Percentiles rank a stretch among this genome's conserved stretches.
Conservation (phyloP, 2,113 vertebrate genomes). For the Hypomesus transpacificus region DNA sequence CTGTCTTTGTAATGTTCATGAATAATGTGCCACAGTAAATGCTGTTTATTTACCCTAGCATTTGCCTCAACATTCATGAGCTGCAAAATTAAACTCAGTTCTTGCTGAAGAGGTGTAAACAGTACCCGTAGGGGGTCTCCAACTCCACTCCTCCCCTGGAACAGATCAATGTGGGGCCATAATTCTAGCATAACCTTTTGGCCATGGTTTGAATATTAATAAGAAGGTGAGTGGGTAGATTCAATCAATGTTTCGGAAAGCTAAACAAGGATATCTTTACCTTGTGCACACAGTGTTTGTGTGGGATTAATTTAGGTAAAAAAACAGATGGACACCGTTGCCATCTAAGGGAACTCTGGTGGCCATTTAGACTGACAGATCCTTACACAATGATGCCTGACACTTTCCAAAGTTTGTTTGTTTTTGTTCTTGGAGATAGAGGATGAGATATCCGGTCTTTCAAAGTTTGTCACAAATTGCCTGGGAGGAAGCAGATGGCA, state of each 20-base stretch:
- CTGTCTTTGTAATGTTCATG: not conserved
- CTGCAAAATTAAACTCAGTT: not conserved
- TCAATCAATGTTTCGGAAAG: slow-evolving; percentile 9
- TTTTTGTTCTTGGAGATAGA: slow-evolving; percentile 36
- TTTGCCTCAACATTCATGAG: not conserved
- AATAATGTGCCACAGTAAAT: not conserved
- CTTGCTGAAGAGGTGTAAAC: not conserved
- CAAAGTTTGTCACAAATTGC: slow-evolving; percentile 49
- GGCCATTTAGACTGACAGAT: slow-evolving; percentile 13
- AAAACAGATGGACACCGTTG: slow-evolving; percentile 3
- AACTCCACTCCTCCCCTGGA: slow-evolving; percentile 22
- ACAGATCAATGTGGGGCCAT: slow-evolving; percentile 17
- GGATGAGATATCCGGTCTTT: slow-evolving; percentile 39
- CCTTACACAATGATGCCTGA: slow-evolving; percentile 8
- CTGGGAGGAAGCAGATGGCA: slow-evolving; percentile 62
- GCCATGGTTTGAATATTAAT: slow-evolving; percentile 42
- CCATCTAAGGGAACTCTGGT: not conserved
- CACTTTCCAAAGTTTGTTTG: slow-evolving; percentile 18
- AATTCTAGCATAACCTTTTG: slow-evolving; percentile 28
- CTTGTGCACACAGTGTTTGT: not conserved
- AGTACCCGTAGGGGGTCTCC: slow-evolving; percentile 21
- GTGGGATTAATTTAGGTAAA: not conserved
- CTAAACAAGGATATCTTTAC: not conserved
- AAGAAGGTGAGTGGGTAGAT: slow-evolving; percentile 18
- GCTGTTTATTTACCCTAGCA: not conserved